Conservation (phyloP, 2,888 invertebrate species). For the Conchocele bisecta region DNA sequence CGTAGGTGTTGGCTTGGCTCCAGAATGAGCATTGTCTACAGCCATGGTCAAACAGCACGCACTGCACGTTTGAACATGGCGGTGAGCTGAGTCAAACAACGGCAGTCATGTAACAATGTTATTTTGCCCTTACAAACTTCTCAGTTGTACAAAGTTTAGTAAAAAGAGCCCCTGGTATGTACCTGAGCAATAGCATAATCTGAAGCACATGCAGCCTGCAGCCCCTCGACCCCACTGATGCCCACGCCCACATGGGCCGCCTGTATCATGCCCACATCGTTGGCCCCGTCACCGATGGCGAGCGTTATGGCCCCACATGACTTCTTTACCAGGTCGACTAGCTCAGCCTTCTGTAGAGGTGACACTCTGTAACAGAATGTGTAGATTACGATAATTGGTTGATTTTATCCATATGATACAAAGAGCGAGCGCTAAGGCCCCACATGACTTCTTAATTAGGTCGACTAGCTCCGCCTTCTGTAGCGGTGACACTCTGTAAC, state of each 20-base stretch:
- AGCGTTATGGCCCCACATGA: constrained; percentile 82
- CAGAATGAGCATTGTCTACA: no score
- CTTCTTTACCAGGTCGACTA: constrained; percentile 84
- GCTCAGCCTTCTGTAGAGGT: constrained; percentile 95
- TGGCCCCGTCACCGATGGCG: constrained; percentile 83
- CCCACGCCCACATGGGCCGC: constrained; percentile 99
- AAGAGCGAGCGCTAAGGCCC: constrained; percentile 82
- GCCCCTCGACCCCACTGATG: constrained; percentile 98
- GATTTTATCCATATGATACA: no score
- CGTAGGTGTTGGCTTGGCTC: no score
- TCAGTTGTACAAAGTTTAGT: no score
- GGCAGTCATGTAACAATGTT: no score
- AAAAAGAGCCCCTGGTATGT: no score
- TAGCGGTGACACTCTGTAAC: constrained; percentile 93
- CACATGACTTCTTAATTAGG: constrained; percentile 83
- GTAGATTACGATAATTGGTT: no score
- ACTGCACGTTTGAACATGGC: no score
- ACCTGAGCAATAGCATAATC: constrained; percentile 98
- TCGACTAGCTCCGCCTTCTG: constrained; percentile 90
- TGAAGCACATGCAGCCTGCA: constrained; percentile 99
- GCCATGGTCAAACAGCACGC: no score
- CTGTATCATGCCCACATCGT: constrained; percentile 84
- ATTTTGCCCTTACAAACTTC: no score
- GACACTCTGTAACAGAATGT: constrained; percentile 87
- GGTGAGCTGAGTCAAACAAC: no score